Percentiles rank a stretch among this genome's conserved stretches.
Conservation (phyloP, 2,888 invertebrate genomes). For the Pristionchus fissidentatus region DNA sequence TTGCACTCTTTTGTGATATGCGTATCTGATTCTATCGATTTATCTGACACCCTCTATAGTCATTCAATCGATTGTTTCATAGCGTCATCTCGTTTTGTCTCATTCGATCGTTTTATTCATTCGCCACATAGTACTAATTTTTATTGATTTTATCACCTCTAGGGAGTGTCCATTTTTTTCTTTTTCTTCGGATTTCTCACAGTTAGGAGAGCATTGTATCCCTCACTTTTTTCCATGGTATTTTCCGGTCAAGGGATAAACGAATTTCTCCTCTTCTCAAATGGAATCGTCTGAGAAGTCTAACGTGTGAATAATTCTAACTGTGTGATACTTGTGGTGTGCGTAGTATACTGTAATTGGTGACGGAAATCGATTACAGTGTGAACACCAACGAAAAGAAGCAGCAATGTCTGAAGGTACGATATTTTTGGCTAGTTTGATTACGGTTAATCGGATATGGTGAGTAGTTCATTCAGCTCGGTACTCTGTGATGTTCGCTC, state of each 20-base stretch:
- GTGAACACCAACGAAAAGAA: background rate
- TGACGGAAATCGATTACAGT: background rate
- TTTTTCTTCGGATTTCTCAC: background rate
- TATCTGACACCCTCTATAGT: background rate
- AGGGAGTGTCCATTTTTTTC: conserved; percentile 29
- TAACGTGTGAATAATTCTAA: background rate
- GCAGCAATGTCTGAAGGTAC: conserved; percentile 5
- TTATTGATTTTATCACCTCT: background rate
- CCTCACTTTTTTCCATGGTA: background rate
- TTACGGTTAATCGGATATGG: background rate
- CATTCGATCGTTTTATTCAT: conserved; percentile 41
- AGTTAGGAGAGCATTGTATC: conserved; percentile 20
- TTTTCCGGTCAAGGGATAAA: conserved; percentile 31
- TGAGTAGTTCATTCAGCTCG: conserved; percentile 45
- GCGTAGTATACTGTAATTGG: background rate
- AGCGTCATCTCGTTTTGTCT: conserved; percentile 24
- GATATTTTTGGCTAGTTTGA: background rate
- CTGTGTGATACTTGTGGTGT: conserved; percentile 22
- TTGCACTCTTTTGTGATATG: conserved; percentile 25
- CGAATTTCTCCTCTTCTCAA: conserved; percentile 7
- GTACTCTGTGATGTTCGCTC: conserved; percentile 63
- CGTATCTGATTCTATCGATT: conserved; percentile 30
- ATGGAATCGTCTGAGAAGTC: background rate
- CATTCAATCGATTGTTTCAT: conserved; percentile 17
- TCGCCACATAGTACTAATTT: conserved; percentile 39